phyloP scores from a whole-genome alignment of 2,888 invertebrate species.

The Dyspetes luteomarginatus region DNA sequence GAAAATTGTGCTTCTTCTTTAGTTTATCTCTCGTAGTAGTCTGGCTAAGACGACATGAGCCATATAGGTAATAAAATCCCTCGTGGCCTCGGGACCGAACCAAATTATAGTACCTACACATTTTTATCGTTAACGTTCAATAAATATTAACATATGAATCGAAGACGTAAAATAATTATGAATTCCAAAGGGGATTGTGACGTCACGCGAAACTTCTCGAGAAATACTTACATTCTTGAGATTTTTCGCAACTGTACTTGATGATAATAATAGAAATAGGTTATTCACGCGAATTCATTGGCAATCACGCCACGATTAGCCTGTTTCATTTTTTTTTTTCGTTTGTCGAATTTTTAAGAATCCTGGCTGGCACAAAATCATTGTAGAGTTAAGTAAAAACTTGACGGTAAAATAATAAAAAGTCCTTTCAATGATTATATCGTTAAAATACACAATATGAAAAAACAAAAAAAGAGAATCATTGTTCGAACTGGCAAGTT shows the following conservation, averaged over 20 bases:
- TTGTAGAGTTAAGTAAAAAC: constrained; percentile 1
- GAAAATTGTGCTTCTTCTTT: constrained; percentile 14
- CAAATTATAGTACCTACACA: constrained; percentile 62
- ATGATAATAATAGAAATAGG: constrained; percentile 20
- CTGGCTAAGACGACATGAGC: background rate
- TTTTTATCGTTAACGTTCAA: constrained; percentile 58
- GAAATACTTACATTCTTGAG: constrained; percentile 20
- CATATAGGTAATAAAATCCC: background rate
- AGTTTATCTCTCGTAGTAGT: background rate
- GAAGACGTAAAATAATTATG: constrained; percentile 48
- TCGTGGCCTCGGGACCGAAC: constrained; percentile 60
- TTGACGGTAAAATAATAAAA: background rate
- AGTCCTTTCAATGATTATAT: background rate
- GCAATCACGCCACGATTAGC: background rate
- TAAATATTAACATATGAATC: constrained; percentile 55
- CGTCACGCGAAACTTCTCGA: constrained; percentile 22
- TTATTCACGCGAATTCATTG: constrained; percentile 22
- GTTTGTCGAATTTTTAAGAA: background rate
- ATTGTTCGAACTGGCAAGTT: no score
- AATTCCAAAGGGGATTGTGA: background rate
- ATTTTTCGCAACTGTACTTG: constrained; percentile 19
- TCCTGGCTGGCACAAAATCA: constrained; percentile 13
- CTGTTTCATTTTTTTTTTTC: background rate
- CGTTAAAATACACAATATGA: constrained; percentile 3
- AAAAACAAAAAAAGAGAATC: no score